Conservation (phyloP, 2,113 vertebrate genomes). For the Paradisaea rubra region DNA sequence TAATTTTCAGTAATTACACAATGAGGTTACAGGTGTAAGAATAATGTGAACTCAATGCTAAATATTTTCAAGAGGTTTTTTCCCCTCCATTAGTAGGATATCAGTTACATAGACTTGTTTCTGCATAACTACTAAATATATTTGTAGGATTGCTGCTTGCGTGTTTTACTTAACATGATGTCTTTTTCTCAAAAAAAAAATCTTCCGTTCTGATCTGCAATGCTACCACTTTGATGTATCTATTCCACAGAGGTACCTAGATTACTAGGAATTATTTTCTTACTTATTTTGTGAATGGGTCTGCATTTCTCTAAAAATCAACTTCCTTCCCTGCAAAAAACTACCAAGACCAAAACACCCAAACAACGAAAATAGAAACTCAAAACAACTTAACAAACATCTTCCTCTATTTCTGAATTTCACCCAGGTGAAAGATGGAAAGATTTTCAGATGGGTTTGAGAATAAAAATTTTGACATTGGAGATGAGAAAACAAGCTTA, state of each 20-base stretch:
- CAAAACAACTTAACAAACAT: background rate
- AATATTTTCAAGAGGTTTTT: background rate
- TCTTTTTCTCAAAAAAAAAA: background rate
- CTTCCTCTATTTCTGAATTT: background rate
- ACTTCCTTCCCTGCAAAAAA: fast-evolving
- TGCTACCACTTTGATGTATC: background rate
- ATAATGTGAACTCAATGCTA: background rate
- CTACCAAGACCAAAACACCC: background rate
- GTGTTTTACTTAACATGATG: background rate
- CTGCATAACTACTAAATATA: background rate
- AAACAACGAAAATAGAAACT: background rate
- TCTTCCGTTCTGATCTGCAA: background rate
- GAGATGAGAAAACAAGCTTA: background rate
- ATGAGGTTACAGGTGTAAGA: background rate
- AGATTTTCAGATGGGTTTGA: background rate
- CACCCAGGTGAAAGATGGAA: background rate
- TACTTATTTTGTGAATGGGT: background rate
- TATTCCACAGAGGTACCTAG: background rate
- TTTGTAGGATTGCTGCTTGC: background rate
- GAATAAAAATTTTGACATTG: background rate
- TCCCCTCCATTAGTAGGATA: fast-evolving
- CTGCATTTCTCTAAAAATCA: background rate
- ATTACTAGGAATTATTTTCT: background rate
- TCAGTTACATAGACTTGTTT: background rate
- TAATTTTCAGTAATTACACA: background rate